Percentiles rank a stretch among this genome's conserved stretches.
Conservation (phyloP, 2,113 vertebrate species). For the Psammodynastes pulverulentus region DNA sequence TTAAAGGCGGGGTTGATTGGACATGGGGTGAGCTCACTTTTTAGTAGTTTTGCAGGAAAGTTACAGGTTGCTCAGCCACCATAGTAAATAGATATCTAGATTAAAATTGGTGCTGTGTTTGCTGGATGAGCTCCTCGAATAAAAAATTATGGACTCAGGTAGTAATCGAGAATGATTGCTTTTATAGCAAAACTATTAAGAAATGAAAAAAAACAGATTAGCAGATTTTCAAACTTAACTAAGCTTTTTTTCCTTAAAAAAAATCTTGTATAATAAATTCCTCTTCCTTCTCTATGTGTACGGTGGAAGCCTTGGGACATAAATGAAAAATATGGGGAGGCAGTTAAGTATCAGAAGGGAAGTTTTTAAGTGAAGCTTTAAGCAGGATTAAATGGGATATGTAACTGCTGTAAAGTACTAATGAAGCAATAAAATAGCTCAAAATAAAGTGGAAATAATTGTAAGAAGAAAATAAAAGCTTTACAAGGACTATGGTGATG, state of each 20-base stretch:
- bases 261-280: conserved; percentile 26
- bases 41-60: not conserved
- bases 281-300: conserved; percentile 28
- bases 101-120: conserved; percentile 6
- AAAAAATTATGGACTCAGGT: not conserved
- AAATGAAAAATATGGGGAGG: conserved; percentile 46
- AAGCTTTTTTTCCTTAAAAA: not conserved
- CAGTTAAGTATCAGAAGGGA: conserved; percentile 61
- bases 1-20: not conserved
- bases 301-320: conserved; percentile 44
- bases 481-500: conserved; percentile 73
- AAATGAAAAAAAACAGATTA: not conserved
- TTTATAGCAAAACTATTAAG: conserved; percentile 3
- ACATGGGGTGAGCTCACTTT: not conserved
- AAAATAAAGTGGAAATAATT: conserved; percentile 70
- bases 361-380: conserved; percentile 69
- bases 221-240: not conserved
- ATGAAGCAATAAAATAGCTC: conserved; percentile 66
- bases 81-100: not conserved
- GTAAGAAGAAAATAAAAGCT: conserved; percentile 71
- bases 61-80: not conserved
- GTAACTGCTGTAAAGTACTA: conserved; percentile 69
- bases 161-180: conserved; percentile 13
- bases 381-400: conserved; percentile 71
- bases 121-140: conserved; percentile 3